These are phyloP conservation scores for Anser cygnoides DNA, from an alignment of 2,113 vertebrate species.

Conservation along the genomic window DNA sequence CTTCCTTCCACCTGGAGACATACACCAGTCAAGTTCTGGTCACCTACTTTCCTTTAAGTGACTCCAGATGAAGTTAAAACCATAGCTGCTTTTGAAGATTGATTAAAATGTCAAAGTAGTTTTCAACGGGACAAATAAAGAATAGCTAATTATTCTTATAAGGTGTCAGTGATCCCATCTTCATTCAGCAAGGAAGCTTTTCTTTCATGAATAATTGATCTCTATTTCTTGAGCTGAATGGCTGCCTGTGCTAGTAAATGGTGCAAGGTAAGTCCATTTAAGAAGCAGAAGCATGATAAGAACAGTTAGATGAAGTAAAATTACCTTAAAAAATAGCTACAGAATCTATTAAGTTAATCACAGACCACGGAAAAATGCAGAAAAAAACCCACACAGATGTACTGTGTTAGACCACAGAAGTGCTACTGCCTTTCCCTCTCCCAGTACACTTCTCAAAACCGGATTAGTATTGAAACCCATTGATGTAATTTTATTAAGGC, in stretches of 20 bases:
- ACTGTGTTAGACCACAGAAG: background rate
- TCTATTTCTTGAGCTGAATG: background rate
- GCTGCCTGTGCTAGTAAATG: background rate
- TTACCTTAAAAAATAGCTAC: background rate
- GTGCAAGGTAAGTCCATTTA: background rate
- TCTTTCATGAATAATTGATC: background rate
- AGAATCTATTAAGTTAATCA: background rate
- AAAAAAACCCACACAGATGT: background rate
- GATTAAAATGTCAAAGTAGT: background rate
- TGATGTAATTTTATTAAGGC: background rate
- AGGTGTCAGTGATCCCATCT: background rate
- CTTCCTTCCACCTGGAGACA: background rate
- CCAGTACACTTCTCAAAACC: background rate
- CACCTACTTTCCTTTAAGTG: background rate
- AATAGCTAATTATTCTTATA: background rate
- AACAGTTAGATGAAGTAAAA: background rate
- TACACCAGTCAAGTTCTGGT: background rate
- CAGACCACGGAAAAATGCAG: background rate
- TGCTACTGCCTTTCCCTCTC: background rate
- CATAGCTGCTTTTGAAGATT: background rate
- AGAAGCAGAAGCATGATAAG: background rate
- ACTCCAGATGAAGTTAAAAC: background rate
- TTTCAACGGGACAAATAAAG: background rate
- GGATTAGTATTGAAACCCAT: background rate
- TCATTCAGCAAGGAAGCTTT: background rate